phyloP scores from a whole-genome alignment of 2,888 invertebrate genomes.

The Microdon myrmicae region DNA sequence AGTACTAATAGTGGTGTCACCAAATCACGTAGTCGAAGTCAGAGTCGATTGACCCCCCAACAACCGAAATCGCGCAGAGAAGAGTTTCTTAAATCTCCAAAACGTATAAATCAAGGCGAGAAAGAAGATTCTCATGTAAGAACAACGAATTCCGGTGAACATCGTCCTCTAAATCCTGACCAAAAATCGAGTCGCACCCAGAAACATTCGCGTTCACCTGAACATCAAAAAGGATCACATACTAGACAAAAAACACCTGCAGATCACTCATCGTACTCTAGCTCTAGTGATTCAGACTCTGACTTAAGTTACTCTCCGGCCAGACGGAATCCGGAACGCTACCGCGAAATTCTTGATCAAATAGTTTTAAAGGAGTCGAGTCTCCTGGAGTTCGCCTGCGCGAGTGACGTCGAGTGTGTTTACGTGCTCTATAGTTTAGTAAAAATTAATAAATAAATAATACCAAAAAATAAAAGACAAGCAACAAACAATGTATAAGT shows the following conservation, averaged over 20 bases:
- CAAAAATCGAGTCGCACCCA: too few species aligned
- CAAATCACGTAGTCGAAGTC: conserved; percentile 28
- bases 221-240: conserved; percentile 31
- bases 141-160: conserved; percentile 15
- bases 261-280: conserved; percentile 61
- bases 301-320: conserved; percentile 78
- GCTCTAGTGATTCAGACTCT: conserved; percentile 54
- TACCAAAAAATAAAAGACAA: too few species aligned
- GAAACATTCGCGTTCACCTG: too few species aligned
- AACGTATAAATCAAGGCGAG: conserved; percentile 8
- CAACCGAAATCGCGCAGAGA: conserved; percentile 37
- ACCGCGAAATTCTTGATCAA: conserved; percentile 73
- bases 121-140: conserved; percentile 25
- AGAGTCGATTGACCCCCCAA: conserved; percentile 16
- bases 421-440: too few species aligned
- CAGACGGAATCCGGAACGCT: conserved; percentile 75
- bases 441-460: too few species aligned
- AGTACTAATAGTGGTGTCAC: conserved; percentile 4
- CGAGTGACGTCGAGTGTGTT: too few species aligned
- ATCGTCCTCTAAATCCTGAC: conserved; percentile 9
- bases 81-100: conserved; percentile 52
- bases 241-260: conserved; percentile 9
- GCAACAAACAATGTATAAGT: too few species aligned
- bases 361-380: too few species aligned
- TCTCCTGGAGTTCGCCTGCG: too few species aligned